phyloP scores from a whole-genome alignment of 2,113 vertebrate species.

The Centrocercus urophasianus region DNA sequence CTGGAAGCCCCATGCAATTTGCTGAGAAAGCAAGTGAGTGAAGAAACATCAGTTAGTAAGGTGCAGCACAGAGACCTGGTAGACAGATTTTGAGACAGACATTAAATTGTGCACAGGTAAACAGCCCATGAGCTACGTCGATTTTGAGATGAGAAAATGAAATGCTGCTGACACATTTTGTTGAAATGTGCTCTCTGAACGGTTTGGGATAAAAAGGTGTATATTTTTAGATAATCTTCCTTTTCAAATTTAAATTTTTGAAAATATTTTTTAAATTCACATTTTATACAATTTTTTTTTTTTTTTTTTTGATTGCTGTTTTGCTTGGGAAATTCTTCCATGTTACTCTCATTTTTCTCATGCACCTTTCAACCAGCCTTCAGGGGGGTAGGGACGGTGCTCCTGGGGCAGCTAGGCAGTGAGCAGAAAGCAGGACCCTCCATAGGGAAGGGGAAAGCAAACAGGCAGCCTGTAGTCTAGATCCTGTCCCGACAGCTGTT shows the following conservation, averaged over 20 bases:
- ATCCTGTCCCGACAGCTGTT: background rate
- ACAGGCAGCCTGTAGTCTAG: background rate
- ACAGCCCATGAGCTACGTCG: background rate
- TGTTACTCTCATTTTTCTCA: background rate
- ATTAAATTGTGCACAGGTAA: slow-evolving; percentile 36
- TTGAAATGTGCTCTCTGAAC: slow-evolving; percentile 54
- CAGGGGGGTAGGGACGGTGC: background rate
- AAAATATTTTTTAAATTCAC: background rate
- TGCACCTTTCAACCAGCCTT: slow-evolving; percentile 44
- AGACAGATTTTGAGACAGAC: slow-evolving; percentile 54
- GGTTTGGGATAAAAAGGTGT: background rate
- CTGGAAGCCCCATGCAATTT: slow-evolving; percentile 41
- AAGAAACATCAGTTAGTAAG: slow-evolving; percentile 55
- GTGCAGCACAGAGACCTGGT: slow-evolving; percentile 24
- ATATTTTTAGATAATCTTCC: background rate
- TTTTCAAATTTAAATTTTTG: background rate
- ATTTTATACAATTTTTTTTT: background rate
- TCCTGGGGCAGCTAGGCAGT: background rate
- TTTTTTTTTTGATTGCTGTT: background rate
- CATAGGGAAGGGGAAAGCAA: accelerated
- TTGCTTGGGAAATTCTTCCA: background rate
- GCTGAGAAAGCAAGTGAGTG: slow-evolving; percentile 35
- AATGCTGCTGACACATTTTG: background rate
- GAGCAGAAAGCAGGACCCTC: background rate
- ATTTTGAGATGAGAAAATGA: slow-evolving; percentile 33